Evolutionary conservation across 2,888 invertebrate genomes (phyloP).

Genomic region (Agrenia bidenticulata): DNA sequence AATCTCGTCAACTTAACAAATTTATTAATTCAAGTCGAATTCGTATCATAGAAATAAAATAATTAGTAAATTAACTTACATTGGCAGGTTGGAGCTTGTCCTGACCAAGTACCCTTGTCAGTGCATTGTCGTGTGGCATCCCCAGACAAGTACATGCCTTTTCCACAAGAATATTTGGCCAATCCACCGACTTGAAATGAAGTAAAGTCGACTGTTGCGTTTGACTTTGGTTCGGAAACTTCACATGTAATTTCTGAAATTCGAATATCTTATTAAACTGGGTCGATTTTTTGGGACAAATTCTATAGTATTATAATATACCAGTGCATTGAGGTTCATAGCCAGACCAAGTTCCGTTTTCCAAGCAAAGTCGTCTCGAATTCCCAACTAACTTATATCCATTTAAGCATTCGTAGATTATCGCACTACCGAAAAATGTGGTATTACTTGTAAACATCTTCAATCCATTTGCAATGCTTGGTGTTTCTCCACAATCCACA

Average conservation of each 20-base stretch:
- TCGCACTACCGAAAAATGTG: slow-evolving; percentile 84
- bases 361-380: slow-evolving; percentile 77
- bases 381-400: slow-evolving; percentile 82
- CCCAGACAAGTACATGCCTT: slow-evolving; percentile 76
- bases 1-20: too few relatives aligned
- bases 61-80: too few relatives aligned
- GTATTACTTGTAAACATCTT: slow-evolving; percentile 80
- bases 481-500: slow-evolving; percentile 82
- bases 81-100: slow-evolving; percentile 73
- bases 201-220: slow-evolving; percentile 60
- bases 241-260: slow-evolving; percentile 74
- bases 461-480: slow-evolving; percentile 70
- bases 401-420: slow-evolving; percentile 76
- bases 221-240: slow-evolving; percentile 66
- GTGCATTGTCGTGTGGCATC: slow-evolving; percentile 73
- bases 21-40: too few relatives aligned
- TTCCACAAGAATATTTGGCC: slow-evolving; percentile 78
- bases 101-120: slow-evolving; percentile 79
- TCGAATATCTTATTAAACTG: neutral
- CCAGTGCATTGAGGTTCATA: slow-evolving; percentile 78
- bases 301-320: slow-evolving; percentile 56
- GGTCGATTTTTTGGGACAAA: neutral
- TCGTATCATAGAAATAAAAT: too few relatives aligned
- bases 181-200: slow-evolving; percentile 75
- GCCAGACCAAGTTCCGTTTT: slow-evolving; percentile 88